Base-by-base conservation (phyloP, 2,113 vertebrate genomes). In the Cephalophus harveyi region DNA sequence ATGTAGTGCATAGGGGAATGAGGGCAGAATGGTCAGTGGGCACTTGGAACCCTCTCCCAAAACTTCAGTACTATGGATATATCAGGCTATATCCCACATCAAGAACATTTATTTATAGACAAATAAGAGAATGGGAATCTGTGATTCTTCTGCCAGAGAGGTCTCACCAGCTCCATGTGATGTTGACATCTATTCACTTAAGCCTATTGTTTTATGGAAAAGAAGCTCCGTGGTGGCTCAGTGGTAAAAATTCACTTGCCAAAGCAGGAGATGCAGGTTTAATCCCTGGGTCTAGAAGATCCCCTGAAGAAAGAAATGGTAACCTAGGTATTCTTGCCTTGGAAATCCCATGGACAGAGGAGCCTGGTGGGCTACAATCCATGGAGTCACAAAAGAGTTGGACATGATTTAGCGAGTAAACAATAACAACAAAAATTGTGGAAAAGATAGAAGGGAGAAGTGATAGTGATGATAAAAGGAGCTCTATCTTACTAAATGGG, bases 111-210 rank as follows among this genome's bases (percentile, higher is more conserved):
- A 46, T 57, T 13, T 43, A 5, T 64, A 79, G 8, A 1, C 6
- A 3, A 12, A 12, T 7, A 15, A 54, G 30, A 89, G 17, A 27
- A 50, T 59, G 17, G 21, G 2, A 14, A 64, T n/a, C 19, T 21
- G 13, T 54, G 36, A 96, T 82, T 7, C 36, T 67, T 79, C 33
- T 85, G 57, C 36, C 25, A 40, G 55, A 67, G 33, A 62, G 55
- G 2, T 55, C 10, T 36, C 27, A 54, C 0, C n/a, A 85, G 13
- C 3, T 74, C 6, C 4, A 55, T 0, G 1, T 14, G n/a, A 83
- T 40, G 15, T 3, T 14, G 54, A 48, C 1, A 17, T 25, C 4
- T 71, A 5, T 43, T 71, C 25, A 48, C 28, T 36, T n/a, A 52
- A 62, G 27, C 3, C 1, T 62, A 33, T 5, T 60, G n/a, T 54